Percentiles rank a stretch among this genome's conserved stretches.
These are phyloP conservation scores for Agrotis segetum DNA, from an alignment of 2,888 invertebrate genomes.

Conservation along the genomic window DNA sequence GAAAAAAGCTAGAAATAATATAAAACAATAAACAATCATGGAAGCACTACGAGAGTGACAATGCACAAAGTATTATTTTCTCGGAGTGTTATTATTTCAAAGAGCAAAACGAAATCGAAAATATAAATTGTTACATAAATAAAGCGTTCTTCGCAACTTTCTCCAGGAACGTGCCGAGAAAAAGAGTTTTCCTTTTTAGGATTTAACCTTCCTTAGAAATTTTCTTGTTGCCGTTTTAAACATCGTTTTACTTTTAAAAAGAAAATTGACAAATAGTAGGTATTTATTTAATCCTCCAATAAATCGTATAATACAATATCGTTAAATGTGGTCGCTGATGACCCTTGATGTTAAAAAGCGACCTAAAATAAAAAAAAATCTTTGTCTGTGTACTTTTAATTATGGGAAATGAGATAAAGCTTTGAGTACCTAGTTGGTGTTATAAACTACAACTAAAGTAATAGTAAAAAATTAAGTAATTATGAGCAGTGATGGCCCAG, in stretches of 20 bases:
- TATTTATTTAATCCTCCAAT: no score
- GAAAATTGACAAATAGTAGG: not conserved
- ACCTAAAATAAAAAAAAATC: not conserved
- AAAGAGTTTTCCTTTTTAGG: not conserved
- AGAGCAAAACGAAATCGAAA: slow-evolving; percentile 3
- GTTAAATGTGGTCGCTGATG: no score
- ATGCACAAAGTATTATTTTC: not conserved
- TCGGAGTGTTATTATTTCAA: no score
- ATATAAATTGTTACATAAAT: slow-evolving; percentile 10
- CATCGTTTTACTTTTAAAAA: not conserved
- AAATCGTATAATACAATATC: no score
- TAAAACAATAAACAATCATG: not conserved
- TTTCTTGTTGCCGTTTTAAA: not conserved
- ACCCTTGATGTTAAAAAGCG: no score
- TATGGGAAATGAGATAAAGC: no score
- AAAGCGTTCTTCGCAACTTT: not conserved
- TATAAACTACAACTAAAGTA: no score
- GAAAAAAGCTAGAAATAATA: no score
- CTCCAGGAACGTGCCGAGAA: not conserved
- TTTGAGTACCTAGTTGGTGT: no score
- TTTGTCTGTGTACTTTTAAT: not conserved
- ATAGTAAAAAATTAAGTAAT: no score
- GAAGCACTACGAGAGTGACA: not conserved
- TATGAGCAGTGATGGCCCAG: no score
- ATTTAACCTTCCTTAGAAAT: not conserved